These are phyloP conservation scores for Etheostoma nigrum DNA, from an alignment of 2,797 vertebrate species.

Conservation along the genomic window DNA sequence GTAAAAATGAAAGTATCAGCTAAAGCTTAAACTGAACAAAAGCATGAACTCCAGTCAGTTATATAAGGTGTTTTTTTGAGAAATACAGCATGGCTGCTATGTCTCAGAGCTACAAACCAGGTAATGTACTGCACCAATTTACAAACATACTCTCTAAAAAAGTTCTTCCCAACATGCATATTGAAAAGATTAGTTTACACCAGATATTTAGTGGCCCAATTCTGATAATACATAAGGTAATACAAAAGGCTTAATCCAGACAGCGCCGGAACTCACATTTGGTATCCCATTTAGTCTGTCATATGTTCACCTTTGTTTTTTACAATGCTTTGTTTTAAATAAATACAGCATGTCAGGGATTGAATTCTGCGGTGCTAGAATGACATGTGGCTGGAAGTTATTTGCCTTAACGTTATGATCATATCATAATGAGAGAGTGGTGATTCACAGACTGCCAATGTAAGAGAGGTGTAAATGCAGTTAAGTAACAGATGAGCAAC, in stretches of 20 bases:
- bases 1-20: neutral
- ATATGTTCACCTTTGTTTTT: neutral
- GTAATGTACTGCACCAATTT: neutral
- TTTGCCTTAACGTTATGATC: neutral
- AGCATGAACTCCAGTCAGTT: neutral
- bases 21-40: neutral
- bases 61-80: neutral
- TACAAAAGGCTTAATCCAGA: neutral
- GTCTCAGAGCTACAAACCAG: neutral
- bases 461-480: conserved; percentile 54
- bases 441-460: conserved; percentile 34
- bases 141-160: neutral
- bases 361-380: neutral
- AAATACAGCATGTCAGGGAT: neutral
- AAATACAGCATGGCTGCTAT: neutral
- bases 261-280: neutral
- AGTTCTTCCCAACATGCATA: neutral
- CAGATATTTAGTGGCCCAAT: conserved; percentile 2
- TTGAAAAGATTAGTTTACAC: conserved; percentile 12
- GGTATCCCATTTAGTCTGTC: conserved; percentile 16
- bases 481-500: conserved; percentile 64
- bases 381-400: neutral
- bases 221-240: conserved; percentile 1
- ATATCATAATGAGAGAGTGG: conserved; percentile 21
- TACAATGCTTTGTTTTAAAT: neutral